These are phyloP conservation scores for Drosophila nikananu DNA, from an alignment of 1,140 invertebrate species.

Conservation along the genomic window DNA sequence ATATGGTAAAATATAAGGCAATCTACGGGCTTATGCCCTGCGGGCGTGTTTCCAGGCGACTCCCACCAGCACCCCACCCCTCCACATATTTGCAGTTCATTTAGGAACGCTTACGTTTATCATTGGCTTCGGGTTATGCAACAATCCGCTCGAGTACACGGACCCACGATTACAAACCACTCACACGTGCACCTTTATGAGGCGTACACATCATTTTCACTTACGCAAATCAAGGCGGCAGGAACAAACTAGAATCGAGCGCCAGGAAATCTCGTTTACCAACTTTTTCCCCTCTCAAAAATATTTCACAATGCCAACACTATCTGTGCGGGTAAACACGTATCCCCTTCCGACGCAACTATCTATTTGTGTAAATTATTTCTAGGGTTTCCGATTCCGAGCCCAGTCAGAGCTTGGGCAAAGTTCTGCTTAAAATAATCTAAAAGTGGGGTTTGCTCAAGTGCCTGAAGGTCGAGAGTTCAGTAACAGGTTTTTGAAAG, in stretches of 20 bases:
- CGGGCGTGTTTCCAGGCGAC: conserved; percentile 1
- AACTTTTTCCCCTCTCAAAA: conserved; percentile 21
- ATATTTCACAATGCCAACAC: conserved; percentile 41
- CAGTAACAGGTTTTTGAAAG: conserved; percentile 2
- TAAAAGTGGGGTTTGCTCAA: conserved; percentile 16
- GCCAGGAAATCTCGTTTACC: conserved; percentile 45
- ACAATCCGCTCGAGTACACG: conserved; percentile 46
- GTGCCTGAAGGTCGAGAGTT: conserved; percentile 41
- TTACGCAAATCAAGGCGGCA: conserved; percentile 57
- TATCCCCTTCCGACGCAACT: background rate
- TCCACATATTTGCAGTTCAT: conserved; percentile 62
- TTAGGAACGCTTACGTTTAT: conserved; percentile 70
- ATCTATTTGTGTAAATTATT: conserved; percentile 6
- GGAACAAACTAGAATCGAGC: conserved; percentile 43
- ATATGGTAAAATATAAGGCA: conserved; percentile 24
- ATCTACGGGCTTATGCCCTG: conserved; percentile 4
- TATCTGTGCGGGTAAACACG: background rate
- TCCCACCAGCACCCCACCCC: background rate
- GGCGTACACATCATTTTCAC: conserved; percentile 66
- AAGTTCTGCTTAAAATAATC: conserved; percentile 8
- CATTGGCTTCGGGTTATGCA: conserved; percentile 68
- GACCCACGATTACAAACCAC: conserved; percentile 21
- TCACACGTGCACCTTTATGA: conserved; percentile 56
- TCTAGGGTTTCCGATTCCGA: background rate
- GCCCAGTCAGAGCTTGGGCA: conserved; percentile 4